Conservation (phyloP, 2,113 vertebrate genomes). For the Trochalopteron elliotii region DNA sequence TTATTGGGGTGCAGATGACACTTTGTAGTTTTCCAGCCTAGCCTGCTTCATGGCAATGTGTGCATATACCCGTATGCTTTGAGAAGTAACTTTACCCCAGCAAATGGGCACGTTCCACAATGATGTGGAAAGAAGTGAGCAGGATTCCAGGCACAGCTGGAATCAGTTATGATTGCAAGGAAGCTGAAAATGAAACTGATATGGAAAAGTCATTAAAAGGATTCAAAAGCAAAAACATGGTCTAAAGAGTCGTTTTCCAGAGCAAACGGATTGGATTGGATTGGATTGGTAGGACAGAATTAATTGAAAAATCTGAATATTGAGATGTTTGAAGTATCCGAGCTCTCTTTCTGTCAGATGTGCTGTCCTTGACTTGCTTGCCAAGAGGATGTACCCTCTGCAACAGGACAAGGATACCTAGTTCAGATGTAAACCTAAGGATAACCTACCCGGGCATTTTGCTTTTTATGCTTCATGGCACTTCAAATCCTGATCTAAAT, state of each 20-base stretch:
- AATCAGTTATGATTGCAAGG: neutral
- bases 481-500: constrained; percentile 56
- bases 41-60: neutral
- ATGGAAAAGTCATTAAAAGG: neutral
- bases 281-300: neutral
- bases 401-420: neutral
- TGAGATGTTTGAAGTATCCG: neutral
- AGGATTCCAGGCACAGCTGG: constrained; percentile 46
- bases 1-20: neutral
- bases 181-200: constrained; percentile 14
- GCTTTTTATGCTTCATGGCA: constrained; percentile 24
- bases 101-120: neutral
- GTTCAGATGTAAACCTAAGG: neutral
- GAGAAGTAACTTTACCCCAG: neutral
- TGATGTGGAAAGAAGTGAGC: neutral
- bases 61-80: neutral
- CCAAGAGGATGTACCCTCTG: neutral
- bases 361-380: neutral
- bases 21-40: neutral
- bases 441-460: neutral
- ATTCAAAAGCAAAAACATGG: neutral
- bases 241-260: neutral
- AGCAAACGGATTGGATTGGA: neutral
- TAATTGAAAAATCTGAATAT: neutral
- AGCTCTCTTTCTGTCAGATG: neutral